Percentiles rank a stretch among this genome's conserved stretches.
phyloP scores from a whole-genome alignment of 1,140 invertebrate genomes.

The Odontomachus brunneus region DNA sequence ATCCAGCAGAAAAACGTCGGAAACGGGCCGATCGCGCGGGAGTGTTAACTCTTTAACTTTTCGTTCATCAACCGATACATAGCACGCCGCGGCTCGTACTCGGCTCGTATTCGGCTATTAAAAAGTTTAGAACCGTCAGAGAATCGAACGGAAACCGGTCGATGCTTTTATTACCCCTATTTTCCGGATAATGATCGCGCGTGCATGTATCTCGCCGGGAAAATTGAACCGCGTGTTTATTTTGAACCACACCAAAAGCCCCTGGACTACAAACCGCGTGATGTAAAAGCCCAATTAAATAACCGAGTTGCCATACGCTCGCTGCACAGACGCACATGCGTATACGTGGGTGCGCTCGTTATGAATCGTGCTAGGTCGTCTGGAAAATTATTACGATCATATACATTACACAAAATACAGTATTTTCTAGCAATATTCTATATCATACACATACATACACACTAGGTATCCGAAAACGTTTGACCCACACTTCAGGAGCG shows the following conservation, averaged over 20 bases:
- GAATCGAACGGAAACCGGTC: slow-evolving; percentile 15
- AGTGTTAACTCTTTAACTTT: no score
- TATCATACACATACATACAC: not conserved
- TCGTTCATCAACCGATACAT: not conserved
- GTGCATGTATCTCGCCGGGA: slow-evolving; percentile 56
- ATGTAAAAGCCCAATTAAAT: slow-evolving; percentile 41
- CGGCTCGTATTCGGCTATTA: slow-evolving; percentile 62
- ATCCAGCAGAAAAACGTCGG: no score
- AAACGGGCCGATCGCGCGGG: no score
- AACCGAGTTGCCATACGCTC: not conserved
- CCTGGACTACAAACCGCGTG: slow-evolving; percentile 23
- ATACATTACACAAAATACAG: not conserved
- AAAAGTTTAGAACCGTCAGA: slow-evolving; percentile 55
- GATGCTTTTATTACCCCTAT: slow-evolving; percentile 69
- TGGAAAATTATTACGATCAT: slow-evolving; percentile 35
- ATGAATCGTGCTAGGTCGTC: not conserved
- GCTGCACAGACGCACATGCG: not conserved
- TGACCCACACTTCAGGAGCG: no score
- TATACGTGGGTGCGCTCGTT: no score
- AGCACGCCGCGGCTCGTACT: slow-evolving; percentile 32
- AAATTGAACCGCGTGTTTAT: slow-evolving; percentile 44
- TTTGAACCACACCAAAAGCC: slow-evolving; percentile 9
- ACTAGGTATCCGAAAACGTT: no score
- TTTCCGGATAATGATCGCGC: slow-evolving; percentile 55
- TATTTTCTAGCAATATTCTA: slow-evolving; percentile 27